Base-by-base conservation (phyloP, 2,797 vertebrate genomes). In the Aeoliscus strigatus region DNA sequence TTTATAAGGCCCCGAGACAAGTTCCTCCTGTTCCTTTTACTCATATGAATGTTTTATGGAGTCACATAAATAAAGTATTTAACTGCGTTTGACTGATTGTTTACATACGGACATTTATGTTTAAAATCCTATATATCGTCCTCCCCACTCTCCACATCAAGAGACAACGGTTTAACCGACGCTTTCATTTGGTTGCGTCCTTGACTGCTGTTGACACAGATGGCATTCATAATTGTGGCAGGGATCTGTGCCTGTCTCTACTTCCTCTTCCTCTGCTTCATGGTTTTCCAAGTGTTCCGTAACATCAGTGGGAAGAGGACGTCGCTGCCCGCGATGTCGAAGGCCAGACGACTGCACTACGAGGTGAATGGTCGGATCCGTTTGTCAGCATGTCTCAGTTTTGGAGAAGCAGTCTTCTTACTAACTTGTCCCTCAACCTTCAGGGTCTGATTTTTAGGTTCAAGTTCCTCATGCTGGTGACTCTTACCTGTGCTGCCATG, bases 141-240 rank as follows among this genome's bases (percentile, higher is more conserved):
- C n/a, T n/a, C n/a, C n/a, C n/a, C n/a, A n/a, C n/a, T n/a, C n/a
- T n/a, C n/a, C n/a, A n/a, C n/a, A n/a, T n/a, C n/a, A n/a, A n/a
- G n/a, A n/a, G n/a, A n/a, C n/a, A n/a, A n/a, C n/a, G n/a, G n/a
- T n/a, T n/a, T n/a, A n/a, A n/a, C n/a, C n/a, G n/a, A n/a, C n/a
- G n/a, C 27, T 27, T 7, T 31, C 41, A 11, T 36, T 35, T 23
- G 2, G 6, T 43, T 13, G 2, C 37, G 73, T 83, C 84, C 86
- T 91, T 88, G 77, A 93, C 76, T 23, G n/a, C 4, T 0, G 6
- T 33, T 5, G 11, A 40, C 13, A 48, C 80, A 99, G 96, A 98
- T 97, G 94, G 94, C 94, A 8, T 99, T 99, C 76, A 98, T 99
- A 65, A 94, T 98, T 4, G 93, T 97, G 0, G 96, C 96, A 0